A percentile compares a stretch with the other conserved stretches of the same genome.
phyloP scores from a whole-genome alignment of 2,113 vertebrate species.

The Mus pahari region DNA sequence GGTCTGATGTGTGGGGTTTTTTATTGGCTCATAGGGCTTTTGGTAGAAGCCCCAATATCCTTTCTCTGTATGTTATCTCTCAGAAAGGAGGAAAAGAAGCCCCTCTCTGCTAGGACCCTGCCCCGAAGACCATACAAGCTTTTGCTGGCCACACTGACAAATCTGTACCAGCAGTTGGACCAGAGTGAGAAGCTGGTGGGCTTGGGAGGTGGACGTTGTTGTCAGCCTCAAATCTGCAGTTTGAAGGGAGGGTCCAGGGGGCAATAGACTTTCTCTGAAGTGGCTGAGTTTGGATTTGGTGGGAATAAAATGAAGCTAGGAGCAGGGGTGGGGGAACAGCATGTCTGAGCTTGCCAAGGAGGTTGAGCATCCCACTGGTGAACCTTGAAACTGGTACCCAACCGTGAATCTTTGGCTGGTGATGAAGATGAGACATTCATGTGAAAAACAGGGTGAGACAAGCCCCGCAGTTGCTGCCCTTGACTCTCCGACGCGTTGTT shows the following conservation, averaged over 20 bases:
- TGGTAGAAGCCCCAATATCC: neutral
- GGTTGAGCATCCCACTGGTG: neutral
- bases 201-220: neutral
- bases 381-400: neutral
- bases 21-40: neutral
- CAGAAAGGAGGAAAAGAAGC: slow-evolving; percentile 95
- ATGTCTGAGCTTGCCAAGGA: neutral
- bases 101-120: slow-evolving; percentile 89
- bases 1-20: no score
- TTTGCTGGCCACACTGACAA: slow-evolving; percentile 89
- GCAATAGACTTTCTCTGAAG: neutral
- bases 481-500: neutral
- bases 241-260: neutral
- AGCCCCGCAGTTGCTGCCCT: neutral
- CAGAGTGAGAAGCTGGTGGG: slow-evolving; percentile 89
- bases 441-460: neutral
- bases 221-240: neutral
- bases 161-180: slow-evolving; percentile 93
- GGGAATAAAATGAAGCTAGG: neutral
- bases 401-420: neutral
- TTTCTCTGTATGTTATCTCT: neutral
- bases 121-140: slow-evolving; percentile 94
- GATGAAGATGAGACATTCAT: neutral
- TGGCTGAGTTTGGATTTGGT: neutral
- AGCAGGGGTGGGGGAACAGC: neutral